Evolutionary conservation across 2,888 invertebrate species (phyloP), one percentile per base, ranked within the genome.

Genomic region (Luffia ferchaultella): DNA sequence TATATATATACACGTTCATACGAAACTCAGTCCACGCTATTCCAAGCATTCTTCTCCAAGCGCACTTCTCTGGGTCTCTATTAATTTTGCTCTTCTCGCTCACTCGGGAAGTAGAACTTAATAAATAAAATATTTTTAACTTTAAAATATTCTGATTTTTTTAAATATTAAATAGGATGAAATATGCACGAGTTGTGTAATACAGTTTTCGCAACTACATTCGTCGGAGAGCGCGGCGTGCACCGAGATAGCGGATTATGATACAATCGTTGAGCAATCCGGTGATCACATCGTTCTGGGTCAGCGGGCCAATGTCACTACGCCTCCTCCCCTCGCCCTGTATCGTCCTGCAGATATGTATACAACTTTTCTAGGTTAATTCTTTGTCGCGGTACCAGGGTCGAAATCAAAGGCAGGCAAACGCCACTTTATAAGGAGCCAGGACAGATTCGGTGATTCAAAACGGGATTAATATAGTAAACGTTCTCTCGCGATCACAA

Each of bases 271-370:
- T 49, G 43, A 43, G 49, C 49, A 49, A 49, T 42, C 16, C 40
- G 3, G 44, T 19, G 49, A 49, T 30, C 49, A 42, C 49, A 43
- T 9, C 43, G 44, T 49, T 49, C 43, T 70, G 60, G 74, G 76
- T 76, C 70, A 77, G 57, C 57, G 53, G 71, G 75, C 67, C 78
- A 78, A 74, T 77, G 77, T 71, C 76, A 64, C 60, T 53, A 56
- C 60, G 58, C 61, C 57, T 52, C 43, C 17, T 3, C n/a, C 30
- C 5, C 30, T 3, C 30, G 30, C 30, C 30, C 5, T 30, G 30
- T 12, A 30, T 12, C 30, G 5, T 3, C n/a, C 30, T 12, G 30
- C 3, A 30, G 30, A 30, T 30, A 30, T 3, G 30, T 30, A 30
- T 30, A 30, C 30, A 30, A 30, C 30, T 12, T 30, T 30, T 12